phyloP scores from a whole-genome alignment of 2,888 invertebrate genomes.

The Stenichneumon culpator region DNA sequence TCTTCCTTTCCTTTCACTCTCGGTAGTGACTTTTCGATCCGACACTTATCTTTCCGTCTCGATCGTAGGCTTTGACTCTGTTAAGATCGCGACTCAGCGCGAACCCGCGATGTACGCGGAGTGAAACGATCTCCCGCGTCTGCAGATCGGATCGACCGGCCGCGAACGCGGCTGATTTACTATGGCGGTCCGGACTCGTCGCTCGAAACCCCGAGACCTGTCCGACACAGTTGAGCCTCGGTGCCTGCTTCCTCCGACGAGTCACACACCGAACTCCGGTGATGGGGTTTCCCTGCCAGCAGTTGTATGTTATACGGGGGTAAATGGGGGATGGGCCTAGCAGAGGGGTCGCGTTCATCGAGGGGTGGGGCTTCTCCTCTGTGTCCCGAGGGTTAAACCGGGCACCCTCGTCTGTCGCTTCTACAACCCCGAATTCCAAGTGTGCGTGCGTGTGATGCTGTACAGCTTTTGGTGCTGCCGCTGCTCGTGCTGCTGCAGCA shows the following conservation, averaged over 20 bases:
- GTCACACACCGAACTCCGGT: conserved; percentile 65
- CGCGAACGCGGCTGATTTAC: conserved; percentile 84
- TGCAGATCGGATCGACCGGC: conserved; percentile 84
- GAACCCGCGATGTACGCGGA: conserved; percentile 22
- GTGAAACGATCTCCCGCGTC: conserved; percentile 58
- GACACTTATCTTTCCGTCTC: conserved; percentile 24
- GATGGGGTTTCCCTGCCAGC: conserved; percentile 75
- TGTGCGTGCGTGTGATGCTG: conserved; percentile 42
- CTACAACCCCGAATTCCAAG: conserved; percentile 23
- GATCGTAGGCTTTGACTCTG: not conserved
- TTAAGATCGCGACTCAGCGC: not conserved
- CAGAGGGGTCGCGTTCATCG: conserved; percentile 58
- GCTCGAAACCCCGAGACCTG: conserved; percentile 72
- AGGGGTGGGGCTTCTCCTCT: conserved; percentile 80
- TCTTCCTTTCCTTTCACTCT: not conserved
- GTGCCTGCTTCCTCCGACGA: conserved; percentile 56
- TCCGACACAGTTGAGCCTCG: conserved; percentile 66
- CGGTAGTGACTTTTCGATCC: not conserved
- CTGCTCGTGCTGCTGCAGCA: conserved; percentile 48
- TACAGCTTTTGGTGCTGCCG: conserved; percentile 52
- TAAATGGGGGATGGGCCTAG: conserved; percentile 73
- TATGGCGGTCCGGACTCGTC: conserved; percentile 79
- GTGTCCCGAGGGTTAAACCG: conserved; percentile 65
- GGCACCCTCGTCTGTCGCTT: conserved; percentile 58
- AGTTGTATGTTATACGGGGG: conserved; percentile 73